Conservation (phyloP, 2,888 invertebrate species). For the Heliconius hortense region DNA sequence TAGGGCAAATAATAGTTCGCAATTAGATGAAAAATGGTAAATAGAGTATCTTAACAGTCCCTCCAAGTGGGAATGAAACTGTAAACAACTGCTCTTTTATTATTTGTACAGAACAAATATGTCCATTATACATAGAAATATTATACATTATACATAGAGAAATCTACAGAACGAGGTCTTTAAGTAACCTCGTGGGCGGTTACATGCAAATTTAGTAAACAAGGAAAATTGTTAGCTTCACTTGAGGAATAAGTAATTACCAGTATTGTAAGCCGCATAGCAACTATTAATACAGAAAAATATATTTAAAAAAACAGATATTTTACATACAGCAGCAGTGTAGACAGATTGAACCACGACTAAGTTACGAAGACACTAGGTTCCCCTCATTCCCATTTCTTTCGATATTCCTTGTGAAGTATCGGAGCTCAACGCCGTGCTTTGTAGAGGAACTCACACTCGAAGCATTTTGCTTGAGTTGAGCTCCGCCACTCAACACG, state of each 20-base stretch:
- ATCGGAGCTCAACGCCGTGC: no score
- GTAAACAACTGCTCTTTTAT: not conserved
- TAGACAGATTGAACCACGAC: not conserved
- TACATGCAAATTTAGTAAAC: conserved; percentile 3
- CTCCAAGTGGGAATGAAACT: not conserved
- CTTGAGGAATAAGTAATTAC: not conserved
- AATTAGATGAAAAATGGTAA: not conserved
- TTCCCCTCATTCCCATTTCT: no score
- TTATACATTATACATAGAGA: no score
- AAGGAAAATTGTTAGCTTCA: not conserved
- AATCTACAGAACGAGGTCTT: conserved; percentile 8
- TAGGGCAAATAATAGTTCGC: not conserved
- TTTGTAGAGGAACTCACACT: no score
- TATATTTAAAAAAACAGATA: not conserved
- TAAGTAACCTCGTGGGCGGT: not conserved
- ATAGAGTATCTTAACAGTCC: not conserved
- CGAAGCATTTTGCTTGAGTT: no score
- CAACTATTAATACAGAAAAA: not conserved
- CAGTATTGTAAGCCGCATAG: not conserved
- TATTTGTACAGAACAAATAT: not conserved
- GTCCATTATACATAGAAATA: not conserved
- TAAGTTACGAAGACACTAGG: no score
- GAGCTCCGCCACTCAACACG: no score
- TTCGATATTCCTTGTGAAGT: no score
- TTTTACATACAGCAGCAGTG: not conserved